phyloP scores from a whole-genome alignment of 2,797 vertebrate genomes.

The Huso huso region DNA sequence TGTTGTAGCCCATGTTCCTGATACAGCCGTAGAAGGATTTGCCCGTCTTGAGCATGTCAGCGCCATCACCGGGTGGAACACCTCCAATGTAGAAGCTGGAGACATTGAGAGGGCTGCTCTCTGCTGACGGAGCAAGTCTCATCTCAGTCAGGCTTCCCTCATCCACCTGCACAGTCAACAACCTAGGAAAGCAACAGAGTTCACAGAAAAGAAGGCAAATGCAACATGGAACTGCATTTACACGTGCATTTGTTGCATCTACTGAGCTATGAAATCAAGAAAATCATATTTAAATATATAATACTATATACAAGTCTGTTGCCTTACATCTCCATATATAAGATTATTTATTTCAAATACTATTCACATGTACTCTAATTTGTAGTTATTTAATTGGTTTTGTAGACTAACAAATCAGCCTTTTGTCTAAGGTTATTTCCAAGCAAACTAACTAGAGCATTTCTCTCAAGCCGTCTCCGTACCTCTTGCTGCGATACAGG shows the following conservation, averaged over 20 bases:
- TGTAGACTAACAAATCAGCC: too few species aligned
- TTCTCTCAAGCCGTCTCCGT: constrained; percentile 6
- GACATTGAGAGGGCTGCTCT: constrained; percentile 51
- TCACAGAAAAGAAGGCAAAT: constrained; percentile 28
- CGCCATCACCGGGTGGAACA: constrained; percentile 53
- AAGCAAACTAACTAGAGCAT: too few species aligned
- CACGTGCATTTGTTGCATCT: too few species aligned
- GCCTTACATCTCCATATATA: too few species aligned
- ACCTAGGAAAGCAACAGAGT: constrained; percentile 42
- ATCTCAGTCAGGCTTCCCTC: constrained; percentile 64
- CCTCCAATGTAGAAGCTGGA: constrained; percentile 78
- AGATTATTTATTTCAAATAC: too few species aligned
- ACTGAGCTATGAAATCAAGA: too few species aligned
- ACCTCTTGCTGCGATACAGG: constrained; percentile 73
- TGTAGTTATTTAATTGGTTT: too few species aligned
- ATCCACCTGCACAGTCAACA: constrained; percentile 72
- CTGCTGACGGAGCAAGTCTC: constrained; percentile 47
- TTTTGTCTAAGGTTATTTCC: too few species aligned
- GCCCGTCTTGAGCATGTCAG: constrained; percentile 42
- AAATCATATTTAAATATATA: too few species aligned
- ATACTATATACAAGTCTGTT: too few species aligned
- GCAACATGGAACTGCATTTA: too few species aligned
- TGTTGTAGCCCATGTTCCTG: constrained; percentile 62
- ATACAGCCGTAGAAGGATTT: constrained; percentile 79
- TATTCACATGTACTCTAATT: too few species aligned